Conservation (phyloP, 2,113 vertebrate species). For the Synodontis membranacea region DNA sequence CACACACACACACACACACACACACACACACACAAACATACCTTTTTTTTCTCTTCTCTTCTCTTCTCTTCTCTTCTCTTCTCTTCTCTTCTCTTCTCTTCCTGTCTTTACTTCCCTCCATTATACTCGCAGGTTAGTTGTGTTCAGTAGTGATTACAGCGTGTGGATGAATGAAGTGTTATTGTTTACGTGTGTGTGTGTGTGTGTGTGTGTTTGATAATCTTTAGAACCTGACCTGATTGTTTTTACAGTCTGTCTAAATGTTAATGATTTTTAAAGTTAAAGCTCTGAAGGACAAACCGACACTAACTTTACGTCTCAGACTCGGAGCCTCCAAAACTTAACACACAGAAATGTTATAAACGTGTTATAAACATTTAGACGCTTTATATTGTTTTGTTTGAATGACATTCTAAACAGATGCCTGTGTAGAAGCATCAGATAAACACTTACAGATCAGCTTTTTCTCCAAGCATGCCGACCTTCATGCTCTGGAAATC, state of each 20-base stretch:
- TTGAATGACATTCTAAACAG: background rate
- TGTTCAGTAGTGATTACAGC: background rate
- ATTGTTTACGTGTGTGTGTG: background rate
- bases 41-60: background rate
- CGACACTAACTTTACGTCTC: background rate
- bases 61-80: background rate
- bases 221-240: background rate
- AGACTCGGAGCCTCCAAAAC: background rate
- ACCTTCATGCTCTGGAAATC: background rate
- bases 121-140: background rate
- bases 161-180: background rate
- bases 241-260: background rate
- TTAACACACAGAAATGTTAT: background rate
- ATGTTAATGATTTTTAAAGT: background rate
- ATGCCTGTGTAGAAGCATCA: background rate
- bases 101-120: background rate
- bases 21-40: background rate
- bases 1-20: background rate
- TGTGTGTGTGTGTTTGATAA: background rate
- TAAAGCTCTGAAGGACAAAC: background rate
- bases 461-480: background rate
- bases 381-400: background rate
- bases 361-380: background rate
- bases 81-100: too few species aligned
- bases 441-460: background rate